Evolutionary conservation across 2,888 invertebrate species (phyloP).

Genomic region (Catocala sponsa): DNA sequence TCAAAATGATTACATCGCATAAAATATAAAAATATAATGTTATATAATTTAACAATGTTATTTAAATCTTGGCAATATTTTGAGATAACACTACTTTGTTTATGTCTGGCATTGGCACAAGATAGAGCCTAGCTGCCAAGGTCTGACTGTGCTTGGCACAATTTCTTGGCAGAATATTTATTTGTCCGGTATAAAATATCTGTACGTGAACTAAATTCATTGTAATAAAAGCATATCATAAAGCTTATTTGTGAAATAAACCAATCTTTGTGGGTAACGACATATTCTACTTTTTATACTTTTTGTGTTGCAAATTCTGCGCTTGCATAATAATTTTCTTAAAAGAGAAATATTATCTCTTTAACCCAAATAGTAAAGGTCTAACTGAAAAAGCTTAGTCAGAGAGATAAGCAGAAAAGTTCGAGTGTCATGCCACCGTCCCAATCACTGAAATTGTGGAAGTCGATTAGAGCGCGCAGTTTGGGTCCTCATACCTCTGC

Average conservation of each 20-base stretch:
- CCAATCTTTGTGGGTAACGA: not conserved
- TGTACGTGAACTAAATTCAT: slow-evolving; percentile 50
- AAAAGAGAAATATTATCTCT: no score
- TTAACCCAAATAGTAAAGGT: no score
- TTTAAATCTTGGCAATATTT: slow-evolving; percentile 50
- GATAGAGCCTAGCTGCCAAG: slow-evolving; percentile 51
- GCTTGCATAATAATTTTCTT: no score
- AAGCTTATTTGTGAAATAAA: not conserved
- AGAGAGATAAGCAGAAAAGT: no score
- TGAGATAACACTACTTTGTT: slow-evolving; percentile 44
- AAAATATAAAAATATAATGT: slow-evolving; percentile 7
- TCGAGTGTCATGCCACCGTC: no score
- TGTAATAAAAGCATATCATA: slow-evolving; percentile 11
- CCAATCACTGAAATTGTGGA: no score
- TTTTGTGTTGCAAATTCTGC: no score
- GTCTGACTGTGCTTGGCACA: slow-evolving; percentile 61
- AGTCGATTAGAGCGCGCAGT: no score
- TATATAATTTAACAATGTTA: slow-evolving; percentile 30
- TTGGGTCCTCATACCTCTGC: no score
- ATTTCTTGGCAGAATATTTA: slow-evolving; percentile 62
- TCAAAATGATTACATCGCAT: not conserved
- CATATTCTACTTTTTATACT: no score
- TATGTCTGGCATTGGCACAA: slow-evolving; percentile 65
- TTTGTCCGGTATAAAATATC: slow-evolving; percentile 61
- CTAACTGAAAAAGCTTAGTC: no score